Evolutionary conservation across 2,888 invertebrate genomes (phyloP).

Genomic region (Lasioglossum pauxillum): DNA sequence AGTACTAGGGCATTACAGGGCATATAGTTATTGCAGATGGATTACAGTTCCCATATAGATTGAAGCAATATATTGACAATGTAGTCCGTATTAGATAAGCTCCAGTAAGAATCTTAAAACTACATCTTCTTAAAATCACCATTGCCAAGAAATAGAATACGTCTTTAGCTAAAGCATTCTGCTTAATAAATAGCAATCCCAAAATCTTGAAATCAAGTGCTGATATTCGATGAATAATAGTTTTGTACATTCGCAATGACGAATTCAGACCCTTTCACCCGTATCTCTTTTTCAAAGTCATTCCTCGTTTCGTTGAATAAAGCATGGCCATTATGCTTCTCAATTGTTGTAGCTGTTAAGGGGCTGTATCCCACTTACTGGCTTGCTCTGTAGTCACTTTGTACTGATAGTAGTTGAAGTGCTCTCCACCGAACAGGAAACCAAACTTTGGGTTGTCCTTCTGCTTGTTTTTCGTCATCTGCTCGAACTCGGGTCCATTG

Average conservation of each 20-base stretch:
- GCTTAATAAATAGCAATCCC: slow-evolving; percentile 74
- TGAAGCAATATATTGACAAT: slow-evolving; percentile 67
- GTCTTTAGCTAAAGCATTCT: slow-evolving; percentile 69
- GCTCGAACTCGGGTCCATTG: slow-evolving; percentile 99
- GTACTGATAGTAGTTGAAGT: slow-evolving; percentile 98
- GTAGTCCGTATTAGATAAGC: slow-evolving; percentile 67
- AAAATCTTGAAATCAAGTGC: slow-evolving; percentile 75
- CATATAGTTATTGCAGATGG: slow-evolving; percentile 60
- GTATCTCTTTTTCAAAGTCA: slow-evolving; percentile 72
- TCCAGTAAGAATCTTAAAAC: slow-evolving; percentile 74
- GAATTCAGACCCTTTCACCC: slow-evolving; percentile 72
- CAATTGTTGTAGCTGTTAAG: slow-evolving; percentile 77
- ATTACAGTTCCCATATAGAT: slow-evolving; percentile 64
- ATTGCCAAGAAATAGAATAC: slow-evolving; percentile 70
- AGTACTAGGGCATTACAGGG: slow-evolving; percentile 70
- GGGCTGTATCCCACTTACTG: slow-evolving; percentile 88
- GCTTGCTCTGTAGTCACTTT: slow-evolving; percentile 98
- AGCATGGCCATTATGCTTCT: slow-evolving; percentile 74
- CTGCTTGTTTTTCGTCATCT: slow-evolving; percentile 99
- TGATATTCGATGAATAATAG: slow-evolving; percentile 70
- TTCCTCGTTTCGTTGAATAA: slow-evolving; percentile 72
- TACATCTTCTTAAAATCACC: slow-evolving; percentile 73
- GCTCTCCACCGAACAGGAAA: slow-evolving; percentile 98
- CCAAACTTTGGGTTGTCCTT: slow-evolving; percentile 98
- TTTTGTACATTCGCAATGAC: slow-evolving; percentile 70